A percentile compares a stretch with the other conserved stretches of the same genome.
phyloP scores from a whole-genome alignment of 1,140 invertebrate genomes.

The Drosophila tani region DNA sequence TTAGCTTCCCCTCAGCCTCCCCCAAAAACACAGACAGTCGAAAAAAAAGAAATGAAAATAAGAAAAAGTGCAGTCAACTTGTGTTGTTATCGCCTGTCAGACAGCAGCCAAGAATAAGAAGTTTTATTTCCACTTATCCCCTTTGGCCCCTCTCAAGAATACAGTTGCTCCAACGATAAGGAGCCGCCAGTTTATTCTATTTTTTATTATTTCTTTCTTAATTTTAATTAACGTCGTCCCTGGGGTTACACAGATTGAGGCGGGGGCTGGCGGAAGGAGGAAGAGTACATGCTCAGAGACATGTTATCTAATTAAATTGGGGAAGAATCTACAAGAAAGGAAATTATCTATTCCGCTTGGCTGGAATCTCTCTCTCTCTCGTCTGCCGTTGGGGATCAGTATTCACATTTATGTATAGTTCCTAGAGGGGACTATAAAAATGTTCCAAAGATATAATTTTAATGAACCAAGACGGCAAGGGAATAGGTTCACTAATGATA shows the following conservation, averaged over 20 bases:
- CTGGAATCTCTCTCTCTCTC: background rate
- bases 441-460: constrained; percentile 16
- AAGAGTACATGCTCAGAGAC: constrained; percentile 39
- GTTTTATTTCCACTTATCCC: constrained; percentile 35
- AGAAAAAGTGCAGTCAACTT: constrained; percentile 65
- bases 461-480: constrained; percentile 3
- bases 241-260: constrained; percentile 13
- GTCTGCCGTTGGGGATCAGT: constrained; percentile 27
- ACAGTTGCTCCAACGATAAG: constrained; percentile 25
- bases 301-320: constrained; percentile 71
- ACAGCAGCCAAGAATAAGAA: constrained; percentile 62
- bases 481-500: constrained; percentile 13
- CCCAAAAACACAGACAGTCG: constrained; percentile 17
- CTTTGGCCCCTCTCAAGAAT: constrained; percentile 6
- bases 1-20: background rate
- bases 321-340: constrained; percentile 20
- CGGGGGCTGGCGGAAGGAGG: background rate
- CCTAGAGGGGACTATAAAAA: background rate
- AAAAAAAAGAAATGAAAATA: constrained; percentile 4
- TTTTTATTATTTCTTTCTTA: constrained; percentile 52
- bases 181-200: constrained; percentile 35
- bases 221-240: constrained; percentile 69
- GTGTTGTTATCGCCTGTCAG: constrained; percentile 67
- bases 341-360: constrained; percentile 27
- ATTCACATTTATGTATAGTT: background rate